These are phyloP conservation scores for Caenorhabditis imperialis DNA, from an alignment of 2,888 invertebrate species.

Conservation along the genomic window DNA sequence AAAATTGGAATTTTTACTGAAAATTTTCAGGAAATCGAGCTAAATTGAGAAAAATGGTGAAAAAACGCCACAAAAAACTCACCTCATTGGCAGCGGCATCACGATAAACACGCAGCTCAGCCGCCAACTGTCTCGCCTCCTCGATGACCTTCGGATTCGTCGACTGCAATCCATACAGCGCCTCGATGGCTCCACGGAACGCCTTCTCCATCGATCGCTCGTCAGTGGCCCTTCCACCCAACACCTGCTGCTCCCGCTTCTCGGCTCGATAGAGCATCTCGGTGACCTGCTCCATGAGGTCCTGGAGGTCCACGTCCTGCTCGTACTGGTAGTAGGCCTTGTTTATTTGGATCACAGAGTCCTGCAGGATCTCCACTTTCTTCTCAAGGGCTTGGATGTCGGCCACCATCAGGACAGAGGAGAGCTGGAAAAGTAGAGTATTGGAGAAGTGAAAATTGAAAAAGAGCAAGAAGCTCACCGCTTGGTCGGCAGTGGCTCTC, in stretches of 20 bases:
- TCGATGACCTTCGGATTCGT: conserved; percentile 23
- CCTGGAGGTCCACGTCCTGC: conserved; percentile 27
- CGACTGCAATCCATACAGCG: conserved; percentile 29
- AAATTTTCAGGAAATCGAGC: too few species aligned
- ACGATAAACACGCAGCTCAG: conserved; percentile 38
- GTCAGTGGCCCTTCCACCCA: neutral
- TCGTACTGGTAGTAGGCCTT: conserved; percentile 36
- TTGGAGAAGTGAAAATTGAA: too few species aligned
- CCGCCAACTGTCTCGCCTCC: conserved; percentile 35
- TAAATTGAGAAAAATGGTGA: too few species aligned
- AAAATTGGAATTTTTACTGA: too few species aligned
- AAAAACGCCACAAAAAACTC: neutral
- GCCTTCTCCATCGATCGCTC: conserved; percentile 25
- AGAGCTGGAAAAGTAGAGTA: conserved; percentile 27
- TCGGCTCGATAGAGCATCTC: conserved; percentile 46
- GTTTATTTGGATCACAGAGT: conserved; percentile 36
- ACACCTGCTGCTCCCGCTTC: conserved; percentile 20
- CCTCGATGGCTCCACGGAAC: conserved; percentile 49
- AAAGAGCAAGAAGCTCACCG: conserved; percentile 3
- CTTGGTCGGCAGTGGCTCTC: conserved; percentile 20
- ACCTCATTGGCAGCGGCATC: conserved; percentile 42
- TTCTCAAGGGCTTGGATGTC: conserved; percentile 46
- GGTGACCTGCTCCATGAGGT: conserved; percentile 40
- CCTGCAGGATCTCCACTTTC: conserved; percentile 39
- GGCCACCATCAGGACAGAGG: conserved; percentile 25